Percentiles rank a stretch among this genome's conserved stretches.
Conservation (phyloP, 37 sponge, comb jelly and placozoan genomes). For the Haliclona indistincta region DNA sequence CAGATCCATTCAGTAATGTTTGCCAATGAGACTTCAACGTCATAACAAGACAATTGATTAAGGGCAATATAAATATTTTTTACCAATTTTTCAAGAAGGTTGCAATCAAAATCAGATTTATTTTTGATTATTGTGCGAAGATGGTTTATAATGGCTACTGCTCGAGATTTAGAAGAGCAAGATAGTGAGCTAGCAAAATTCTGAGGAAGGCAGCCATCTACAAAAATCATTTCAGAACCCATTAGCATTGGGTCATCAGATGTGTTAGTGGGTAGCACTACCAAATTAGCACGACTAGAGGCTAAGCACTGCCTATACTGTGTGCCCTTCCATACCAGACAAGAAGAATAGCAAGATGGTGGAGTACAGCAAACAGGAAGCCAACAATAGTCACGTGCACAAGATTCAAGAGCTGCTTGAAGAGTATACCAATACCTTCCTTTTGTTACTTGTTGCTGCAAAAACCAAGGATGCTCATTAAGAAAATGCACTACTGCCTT, state of each 20-base stretch:
- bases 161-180: not conserved
- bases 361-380: slow-evolving; percentile 13
- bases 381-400: no score
- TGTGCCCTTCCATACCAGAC: slow-evolving; percentile 39
- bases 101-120: no score
- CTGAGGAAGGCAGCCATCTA: not conserved
- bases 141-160: not conserved
- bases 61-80: no score
- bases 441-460: not conserved
- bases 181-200: not conserved
- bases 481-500: not conserved
- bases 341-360: slow-evolving; percentile 15
- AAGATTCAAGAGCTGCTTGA: no score
- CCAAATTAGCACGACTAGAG: not conserved
- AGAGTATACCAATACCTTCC: no score
- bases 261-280: not conserved
- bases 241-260: not conserved
- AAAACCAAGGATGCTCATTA: not conserved
- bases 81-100: no score
- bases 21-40: no score
- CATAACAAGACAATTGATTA: no score
- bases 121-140: no score
- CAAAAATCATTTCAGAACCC: slow-evolving; percentile 46
- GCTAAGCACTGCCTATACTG: not conserved
- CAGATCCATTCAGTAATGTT: no score